Evolutionary conservation across 2,888 invertebrate species (phyloP).

Genomic region (Altica lythri): DNA sequence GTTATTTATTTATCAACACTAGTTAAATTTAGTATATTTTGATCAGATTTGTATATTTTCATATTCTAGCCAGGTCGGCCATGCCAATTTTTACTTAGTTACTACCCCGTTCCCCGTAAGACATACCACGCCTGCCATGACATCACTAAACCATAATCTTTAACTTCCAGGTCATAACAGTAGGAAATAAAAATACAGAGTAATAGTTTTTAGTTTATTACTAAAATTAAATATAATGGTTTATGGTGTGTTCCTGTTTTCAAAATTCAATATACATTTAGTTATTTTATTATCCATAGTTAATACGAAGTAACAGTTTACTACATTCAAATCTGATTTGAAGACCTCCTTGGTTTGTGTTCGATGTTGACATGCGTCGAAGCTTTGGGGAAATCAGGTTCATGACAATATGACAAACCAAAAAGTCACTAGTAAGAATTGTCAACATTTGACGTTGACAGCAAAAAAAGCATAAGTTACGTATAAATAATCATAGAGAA

Average conservation of each 20-base stretch:
- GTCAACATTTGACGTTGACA: constrained; percentile 22
- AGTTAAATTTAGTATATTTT: constrained; percentile 35
- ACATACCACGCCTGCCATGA: constrained; percentile 34
- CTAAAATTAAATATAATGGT: too few relatives aligned
- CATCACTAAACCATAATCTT: constrained; percentile 27
- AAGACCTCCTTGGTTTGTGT: not conserved
- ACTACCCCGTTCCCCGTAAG: constrained; percentile 46
- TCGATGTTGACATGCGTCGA: constrained; percentile 15
- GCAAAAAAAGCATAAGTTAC: not conserved
- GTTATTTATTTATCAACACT: constrained; percentile 31
- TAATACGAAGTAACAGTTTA: too few relatives aligned
- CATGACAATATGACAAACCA: constrained; percentile 18
- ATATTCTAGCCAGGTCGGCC: constrained; percentile 48
- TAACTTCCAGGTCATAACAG: constrained; percentile 3
- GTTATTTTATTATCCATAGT: too few relatives aligned
- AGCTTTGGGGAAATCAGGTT: constrained; percentile 8
- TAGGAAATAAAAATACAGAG: not conserved
- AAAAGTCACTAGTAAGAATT: constrained; percentile 34
- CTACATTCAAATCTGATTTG: constrained; percentile 11
- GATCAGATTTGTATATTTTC: constrained; percentile 46
- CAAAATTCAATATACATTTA: too few relatives aligned
- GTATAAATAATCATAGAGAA: not conserved
- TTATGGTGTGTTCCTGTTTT: too few relatives aligned
- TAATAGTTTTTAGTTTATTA: too few relatives aligned
- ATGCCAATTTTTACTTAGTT: constrained; percentile 55